Conservation (phyloP, 2,888 invertebrate species). For the Cheilosia variabilis region DNA sequence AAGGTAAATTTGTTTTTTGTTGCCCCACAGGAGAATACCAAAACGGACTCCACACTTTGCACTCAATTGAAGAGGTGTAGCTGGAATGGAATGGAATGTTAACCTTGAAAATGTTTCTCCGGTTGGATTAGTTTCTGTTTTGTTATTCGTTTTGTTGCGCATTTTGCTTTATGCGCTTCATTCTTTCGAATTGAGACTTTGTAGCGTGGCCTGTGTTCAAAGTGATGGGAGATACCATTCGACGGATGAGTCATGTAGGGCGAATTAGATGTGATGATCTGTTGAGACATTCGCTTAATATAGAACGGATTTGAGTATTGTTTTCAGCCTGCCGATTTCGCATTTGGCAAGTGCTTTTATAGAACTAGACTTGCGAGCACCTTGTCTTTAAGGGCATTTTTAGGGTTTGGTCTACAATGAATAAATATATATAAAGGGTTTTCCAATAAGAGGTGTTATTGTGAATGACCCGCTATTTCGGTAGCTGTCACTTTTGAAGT, state of each 20-base stretch:
- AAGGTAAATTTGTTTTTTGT: background rate
- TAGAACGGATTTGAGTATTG: background rate
- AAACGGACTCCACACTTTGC: conserved; percentile 71
- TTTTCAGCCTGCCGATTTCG: no score
- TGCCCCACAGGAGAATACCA: conserved; percentile 30
- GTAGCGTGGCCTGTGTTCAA: conserved; percentile 32
- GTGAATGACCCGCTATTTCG: no score
- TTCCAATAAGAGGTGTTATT: no score
- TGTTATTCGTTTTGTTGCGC: background rate
- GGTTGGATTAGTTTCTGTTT: conserved; percentile 26
- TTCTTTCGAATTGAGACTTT: conserved; percentile 26
- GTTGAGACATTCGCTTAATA: background rate
- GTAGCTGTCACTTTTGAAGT: no score
- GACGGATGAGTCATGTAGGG: conserved; percentile 43
- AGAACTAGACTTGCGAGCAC: no score
- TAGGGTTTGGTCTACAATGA: no score
- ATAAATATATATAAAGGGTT: no score
- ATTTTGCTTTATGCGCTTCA: conserved; percentile 4
- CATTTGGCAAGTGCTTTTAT: no score
- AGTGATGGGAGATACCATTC: conserved; percentile 20
- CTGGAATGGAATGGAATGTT: conserved; percentile 62
- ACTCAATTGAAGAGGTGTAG: conserved; percentile 69
- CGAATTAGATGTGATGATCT: conserved; percentile 27
- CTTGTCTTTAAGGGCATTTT: no score
- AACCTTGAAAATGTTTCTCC: conserved; percentile 69